Percentiles rank a stretch among this genome's conserved stretches.
phyloP scores from a whole-genome alignment of 1,140 invertebrate genomes.

The Solen grandis region DNA sequence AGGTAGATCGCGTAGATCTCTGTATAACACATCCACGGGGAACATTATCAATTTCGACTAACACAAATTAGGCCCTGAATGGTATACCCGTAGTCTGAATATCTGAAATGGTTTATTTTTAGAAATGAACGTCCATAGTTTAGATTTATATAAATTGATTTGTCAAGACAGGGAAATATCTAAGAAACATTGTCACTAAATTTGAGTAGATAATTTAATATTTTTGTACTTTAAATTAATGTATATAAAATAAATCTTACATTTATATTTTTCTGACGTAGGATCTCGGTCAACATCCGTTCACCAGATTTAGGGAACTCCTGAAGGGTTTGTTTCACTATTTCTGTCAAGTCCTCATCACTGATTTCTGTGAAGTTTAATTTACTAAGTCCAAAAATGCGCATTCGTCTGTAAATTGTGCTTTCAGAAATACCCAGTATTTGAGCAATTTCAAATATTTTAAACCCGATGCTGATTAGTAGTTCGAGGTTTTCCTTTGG shows the following conservation, averaged over 20 bases:
- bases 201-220: not conserved
- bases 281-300: too few species aligned
- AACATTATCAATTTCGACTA: too few species aligned
- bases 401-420: too few species aligned
- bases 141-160: conserved; percentile 18
- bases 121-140: not conserved
- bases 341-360: not conserved
- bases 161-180: conserved; percentile 16
- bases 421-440: conserved; percentile 12
- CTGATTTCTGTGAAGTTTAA: too few species aligned
- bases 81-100: too few species aligned
- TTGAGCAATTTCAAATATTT: not conserved
- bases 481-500: not conserved
- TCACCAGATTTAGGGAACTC: conserved; percentile 8
- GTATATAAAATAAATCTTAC: too few species aligned
- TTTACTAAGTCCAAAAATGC: too few species aligned
- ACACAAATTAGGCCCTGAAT: too few species aligned
- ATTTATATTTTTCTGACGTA: too few species aligned
- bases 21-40: too few species aligned
- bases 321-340: not conserved
- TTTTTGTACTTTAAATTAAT: too few species aligned
- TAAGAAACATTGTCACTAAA: conserved; percentile 20
- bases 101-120: not conserved
- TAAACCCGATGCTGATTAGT: not conserved
- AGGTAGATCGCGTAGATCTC: too few species aligned